Base-by-base conservation (phyloP, 2,113 vertebrate species). In the Erythrocercus mccallii region DNA sequence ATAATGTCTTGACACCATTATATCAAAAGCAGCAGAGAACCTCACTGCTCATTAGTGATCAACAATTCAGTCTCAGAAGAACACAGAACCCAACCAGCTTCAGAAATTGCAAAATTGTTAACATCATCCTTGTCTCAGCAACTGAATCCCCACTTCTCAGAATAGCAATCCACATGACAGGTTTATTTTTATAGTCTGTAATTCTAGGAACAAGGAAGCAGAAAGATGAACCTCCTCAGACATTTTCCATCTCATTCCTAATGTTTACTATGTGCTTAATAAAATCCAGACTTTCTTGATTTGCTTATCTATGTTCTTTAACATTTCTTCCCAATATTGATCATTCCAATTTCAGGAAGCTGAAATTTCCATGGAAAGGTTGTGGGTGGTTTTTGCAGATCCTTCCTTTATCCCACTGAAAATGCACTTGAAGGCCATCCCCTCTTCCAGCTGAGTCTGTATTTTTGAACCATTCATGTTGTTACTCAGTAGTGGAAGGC, bases 151-250 rank as follows among this genome's bases (percentile, higher is more conserved):
- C 83, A 89, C 85, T 82, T 65, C 93, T 96, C 66, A 77, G 88
- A 96, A 95, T 90, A 93, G 90, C 94, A 94, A 90, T 90, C 93
- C 95, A 93, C 86, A 80, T 93, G 93, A 94, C 92, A 95, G 91
- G 94, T 96, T 96, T 97, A 96, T 97, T 96, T 97, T 95, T 97
- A 62, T 40, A 96, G 89, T 70, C 94, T 94, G 90, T 88, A 95
- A 96, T 96, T 97, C 92, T 93, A 91, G 88, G 83, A 97, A 95
- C 83, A 64, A 91, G 76, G 65, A 92, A 91, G 92, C 83, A 93
- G 88, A 92, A 90, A 86, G 92, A 91, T 92, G 62, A 96, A 95
- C 74, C 82, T 92, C 76, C 74, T 92, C 89, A 95, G 91, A 87
- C 66, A 73, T 77, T 89, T 86, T 93, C 61, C 50, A 85, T 87